Base-by-base conservation (phyloP, 2,888 invertebrate genomes). In the Ophion obscuratus region DNA sequence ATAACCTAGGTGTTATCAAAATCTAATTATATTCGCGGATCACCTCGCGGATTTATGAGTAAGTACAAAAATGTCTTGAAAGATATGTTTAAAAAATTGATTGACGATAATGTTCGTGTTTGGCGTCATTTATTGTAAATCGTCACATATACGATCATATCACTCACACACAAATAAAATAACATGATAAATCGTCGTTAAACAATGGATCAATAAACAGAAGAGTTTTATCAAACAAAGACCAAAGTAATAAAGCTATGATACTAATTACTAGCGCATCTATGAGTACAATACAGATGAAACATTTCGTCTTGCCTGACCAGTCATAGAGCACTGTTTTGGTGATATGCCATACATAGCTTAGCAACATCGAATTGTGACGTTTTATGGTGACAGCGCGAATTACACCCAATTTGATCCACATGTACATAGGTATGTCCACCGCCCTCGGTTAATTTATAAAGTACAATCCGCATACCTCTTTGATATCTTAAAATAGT, bases 91-190 rank as follows among this genome's bases (percentile, higher is more conserved):
- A 17, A 20, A 17, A 31, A 53, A 53, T 6, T 27, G 27, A 53
- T 36, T 5, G 17, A n/a, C 3, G n/a, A 10, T n/a, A 70, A 70
- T 31, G 24, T 80, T 83, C 77, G 66, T 77, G 74, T 87, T 84
- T 90, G 87, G 85, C 88, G 87, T 79, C 87, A 88, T 91, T 90
- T 83, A 87, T 88, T 87, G 79, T 88, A 85, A 88, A 87, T 88
- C 85, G 87, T 87, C 89, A 89, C 75, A 86, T 88, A 88, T 86
- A 88, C 90, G 88, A 87, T 89, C 81, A 88, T 85, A 68, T 89
- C 89, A 91, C 90, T 85, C 83, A 87, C 89, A 91, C 89, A 90
- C 88, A 91, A 85, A 73, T 71, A 77, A 75, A 81, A 75, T 27
- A 40, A 78, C 64, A 24, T 81, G 36, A 87, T 76, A 66, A 82